phyloP scores from a whole-genome alignment of 2,888 invertebrate genomes.

The Nysson spinosus region DNA sequence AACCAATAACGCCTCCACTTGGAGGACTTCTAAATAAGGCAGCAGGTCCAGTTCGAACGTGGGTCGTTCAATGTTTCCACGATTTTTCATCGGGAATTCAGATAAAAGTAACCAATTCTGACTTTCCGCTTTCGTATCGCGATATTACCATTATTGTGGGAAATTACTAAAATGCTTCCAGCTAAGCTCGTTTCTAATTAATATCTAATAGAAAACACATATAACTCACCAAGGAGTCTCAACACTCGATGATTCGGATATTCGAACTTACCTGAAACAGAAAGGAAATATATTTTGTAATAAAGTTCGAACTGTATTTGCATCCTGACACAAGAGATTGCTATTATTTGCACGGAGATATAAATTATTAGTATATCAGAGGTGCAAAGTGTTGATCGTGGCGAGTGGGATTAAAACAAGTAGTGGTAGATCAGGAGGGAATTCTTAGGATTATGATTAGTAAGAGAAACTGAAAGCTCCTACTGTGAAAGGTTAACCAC shows the following conservation, averaged over 20 bases:
- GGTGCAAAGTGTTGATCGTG: no score
- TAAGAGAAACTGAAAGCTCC: neutral
- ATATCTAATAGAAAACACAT: neutral
- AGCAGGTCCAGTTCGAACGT: constrained; percentile 41
- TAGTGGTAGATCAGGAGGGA: neutral
- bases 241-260: neutral
- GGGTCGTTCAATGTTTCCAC: constrained; percentile 39
- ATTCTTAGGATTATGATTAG: neutral
- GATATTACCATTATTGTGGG: constrained; percentile 46
- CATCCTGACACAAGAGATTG: no score
- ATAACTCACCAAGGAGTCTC: constrained; percentile 14
- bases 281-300: constrained; percentile 1
- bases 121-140: constrained; percentile 5
- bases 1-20: constrained; percentile 55
- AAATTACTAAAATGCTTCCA: no score
- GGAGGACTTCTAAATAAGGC: constrained; percentile 48
- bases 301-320: neutral
- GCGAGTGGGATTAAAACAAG: no score
- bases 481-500: constrained; percentile 11
- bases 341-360: neutral
- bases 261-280: constrained; percentile 37
- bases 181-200: no score
- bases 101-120: constrained; percentile 41
- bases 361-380: no score
- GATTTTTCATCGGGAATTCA: constrained; percentile 33